Evolutionary conservation across 2,888 invertebrate species (phyloP).

Genomic region (Drosophila tripunctata): DNA sequence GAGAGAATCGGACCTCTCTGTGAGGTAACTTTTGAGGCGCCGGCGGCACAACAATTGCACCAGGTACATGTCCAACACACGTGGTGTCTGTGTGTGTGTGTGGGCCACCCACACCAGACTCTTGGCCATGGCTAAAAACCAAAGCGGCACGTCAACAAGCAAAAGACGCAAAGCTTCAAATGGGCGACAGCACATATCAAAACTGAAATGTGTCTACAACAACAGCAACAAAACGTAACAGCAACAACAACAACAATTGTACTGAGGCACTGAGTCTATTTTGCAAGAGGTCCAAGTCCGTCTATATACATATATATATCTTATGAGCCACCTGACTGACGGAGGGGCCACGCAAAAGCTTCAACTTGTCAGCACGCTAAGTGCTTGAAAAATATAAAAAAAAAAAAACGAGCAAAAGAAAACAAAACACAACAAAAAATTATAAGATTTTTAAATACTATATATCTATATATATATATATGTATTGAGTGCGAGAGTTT

Average conservation of each 20-base stretch:
- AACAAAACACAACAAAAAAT: constrained; percentile 19
- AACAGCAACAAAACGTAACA: constrained; percentile 35
- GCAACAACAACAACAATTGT: constrained; percentile 28
- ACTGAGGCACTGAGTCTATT: constrained; percentile 45
- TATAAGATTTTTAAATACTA: constrained; percentile 53
- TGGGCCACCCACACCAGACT: constrained; percentile 76
- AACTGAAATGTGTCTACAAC: constrained; percentile 62
- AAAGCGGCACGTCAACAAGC: constrained; percentile 68
- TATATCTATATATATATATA: constrained; percentile 22
- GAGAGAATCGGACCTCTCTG: constrained; percentile 19
- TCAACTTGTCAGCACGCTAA: constrained; percentile 80
- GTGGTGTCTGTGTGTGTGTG: constrained; percentile 47
- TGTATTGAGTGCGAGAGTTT: not conserved
- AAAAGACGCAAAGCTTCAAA: constrained; percentile 65
- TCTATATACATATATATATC: constrained; percentile 54
- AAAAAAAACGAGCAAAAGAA: constrained; percentile 1
- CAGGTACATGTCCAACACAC: constrained; percentile 58
- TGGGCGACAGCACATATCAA: constrained; percentile 76
- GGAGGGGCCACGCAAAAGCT: constrained; percentile 74
- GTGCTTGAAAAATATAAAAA: constrained; percentile 69
- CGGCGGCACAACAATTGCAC: constrained; percentile 73
- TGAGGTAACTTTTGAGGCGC: constrained; percentile 61
- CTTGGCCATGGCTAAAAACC: constrained; percentile 53
- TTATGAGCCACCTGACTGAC: constrained; percentile 66
- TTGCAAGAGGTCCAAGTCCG: constrained; percentile 63